Percentiles rank a stretch among this genome's conserved stretches.
phyloP scores from a whole-genome alignment of 2,113 vertebrate genomes.

The Vidua chalybeata region DNA sequence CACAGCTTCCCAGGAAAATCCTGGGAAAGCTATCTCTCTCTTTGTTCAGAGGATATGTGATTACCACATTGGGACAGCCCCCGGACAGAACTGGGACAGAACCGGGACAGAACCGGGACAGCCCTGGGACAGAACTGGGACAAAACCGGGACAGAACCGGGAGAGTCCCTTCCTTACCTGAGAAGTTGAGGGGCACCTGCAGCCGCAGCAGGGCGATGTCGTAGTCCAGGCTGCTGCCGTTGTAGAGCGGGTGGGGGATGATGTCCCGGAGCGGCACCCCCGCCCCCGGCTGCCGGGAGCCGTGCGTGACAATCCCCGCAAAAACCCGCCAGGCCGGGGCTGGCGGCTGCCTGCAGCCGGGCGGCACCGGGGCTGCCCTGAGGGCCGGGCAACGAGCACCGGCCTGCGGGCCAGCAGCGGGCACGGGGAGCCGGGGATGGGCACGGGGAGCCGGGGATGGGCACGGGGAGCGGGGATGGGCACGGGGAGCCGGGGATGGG shows the following conservation, averaged over 20 bases:
- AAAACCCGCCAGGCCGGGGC: conserved; percentile 83
- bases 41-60: too few relatives aligned
- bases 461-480: not conserved
- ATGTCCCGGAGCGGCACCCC: conserved; percentile 80
- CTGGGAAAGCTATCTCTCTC: too few relatives aligned
- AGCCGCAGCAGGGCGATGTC: conserved; percentile 88
- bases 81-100: too few relatives aligned
- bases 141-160: rapidly evolving
- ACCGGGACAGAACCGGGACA: too few relatives aligned
- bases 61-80: too few relatives aligned
- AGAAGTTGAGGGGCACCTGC: conserved; percentile 80
- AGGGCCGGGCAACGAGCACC: not conserved
- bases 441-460: not conserved
- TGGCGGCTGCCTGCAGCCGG: conserved; percentile 77
- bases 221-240: conserved; percentile 80
- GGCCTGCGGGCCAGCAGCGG: not conserved
- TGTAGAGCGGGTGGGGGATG: conserved; percentile 82
- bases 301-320: conserved; percentile 74
- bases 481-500: not conserved
- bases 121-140: too few relatives aligned
- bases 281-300: conserved; percentile 48
- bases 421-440: too few relatives aligned
- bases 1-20: too few relatives aligned
- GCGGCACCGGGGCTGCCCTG: not conserved
- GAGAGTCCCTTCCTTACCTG: conserved; percentile 62